Conservation (phyloP, 2,113 vertebrate species). For the Leucosticte australis region DNA sequence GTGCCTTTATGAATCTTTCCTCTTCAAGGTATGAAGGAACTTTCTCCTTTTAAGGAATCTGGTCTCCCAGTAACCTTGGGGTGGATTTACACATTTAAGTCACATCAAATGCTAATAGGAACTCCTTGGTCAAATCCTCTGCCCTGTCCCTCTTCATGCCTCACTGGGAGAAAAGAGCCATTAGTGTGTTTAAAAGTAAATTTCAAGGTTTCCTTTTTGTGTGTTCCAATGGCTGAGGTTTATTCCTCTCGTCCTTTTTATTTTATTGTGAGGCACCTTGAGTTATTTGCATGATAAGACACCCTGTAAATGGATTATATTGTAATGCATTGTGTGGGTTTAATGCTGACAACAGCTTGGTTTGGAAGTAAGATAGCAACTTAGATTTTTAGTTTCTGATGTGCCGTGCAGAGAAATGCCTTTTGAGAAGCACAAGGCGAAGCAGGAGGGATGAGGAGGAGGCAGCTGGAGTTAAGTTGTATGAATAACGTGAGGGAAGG, state of each 20-base stretch:
- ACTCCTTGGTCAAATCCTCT: constrained; percentile 41
- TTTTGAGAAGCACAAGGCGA: constrained; percentile 49
- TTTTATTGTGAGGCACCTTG: constrained; percentile 69
- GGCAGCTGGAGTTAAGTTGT: constrained; percentile 30
- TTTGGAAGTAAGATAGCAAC: constrained; percentile 55
- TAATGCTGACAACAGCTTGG: constrained; percentile 55
- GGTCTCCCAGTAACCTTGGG: background rate
- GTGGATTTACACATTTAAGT: constrained; percentile 35
- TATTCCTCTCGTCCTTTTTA: constrained; percentile 51
- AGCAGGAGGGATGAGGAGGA: constrained; percentile 40
- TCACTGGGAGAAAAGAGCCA: constrained; percentile 51
- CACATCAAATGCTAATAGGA: constrained; percentile 45
- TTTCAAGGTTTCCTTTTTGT: constrained; percentile 62
- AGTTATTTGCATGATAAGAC: constrained; percentile 63
- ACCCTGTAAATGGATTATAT: constrained; percentile 57
- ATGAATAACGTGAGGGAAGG: constrained; percentile 27
- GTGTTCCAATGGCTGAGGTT: constrained; percentile 13
- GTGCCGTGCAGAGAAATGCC: constrained; percentile 25
- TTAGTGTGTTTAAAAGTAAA: constrained; percentile 60
- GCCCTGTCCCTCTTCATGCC: constrained; percentile 6
- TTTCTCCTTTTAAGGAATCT: background rate
- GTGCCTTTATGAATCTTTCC: background rate
- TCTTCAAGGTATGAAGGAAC: background rate
- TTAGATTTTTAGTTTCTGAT: constrained; percentile 48
- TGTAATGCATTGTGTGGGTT: constrained; percentile 47